phyloP scores from a whole-genome alignment of 2,888 invertebrate species.

The Drosophila tanythrix region DNA sequence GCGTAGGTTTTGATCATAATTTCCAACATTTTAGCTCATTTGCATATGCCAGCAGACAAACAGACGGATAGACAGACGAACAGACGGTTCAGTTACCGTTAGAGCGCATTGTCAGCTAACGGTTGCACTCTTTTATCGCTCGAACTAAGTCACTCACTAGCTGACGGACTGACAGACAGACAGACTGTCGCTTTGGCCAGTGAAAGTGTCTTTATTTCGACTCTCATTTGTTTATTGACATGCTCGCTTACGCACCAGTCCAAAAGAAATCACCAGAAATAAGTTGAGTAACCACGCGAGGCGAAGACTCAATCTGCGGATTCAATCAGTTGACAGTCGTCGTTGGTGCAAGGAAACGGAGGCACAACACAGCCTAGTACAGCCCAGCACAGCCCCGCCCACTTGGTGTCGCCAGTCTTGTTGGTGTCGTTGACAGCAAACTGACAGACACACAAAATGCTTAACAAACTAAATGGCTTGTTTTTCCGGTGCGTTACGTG shows the following conservation, averaged over 20 bases:
- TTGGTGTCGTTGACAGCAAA: conserved; percentile 71
- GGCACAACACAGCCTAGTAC: not conserved
- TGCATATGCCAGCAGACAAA: conserved; percentile 47
- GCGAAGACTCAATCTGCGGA: conserved; percentile 33
- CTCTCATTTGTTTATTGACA: conserved; percentile 48
- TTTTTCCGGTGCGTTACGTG: conserved; percentile 76
- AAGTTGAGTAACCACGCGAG: conserved; percentile 57
- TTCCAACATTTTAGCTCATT: conserved; percentile 37
- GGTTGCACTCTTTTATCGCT: conserved; percentile 44
- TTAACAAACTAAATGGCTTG: conserved; percentile 76
- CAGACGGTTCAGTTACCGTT: conserved; percentile 51
- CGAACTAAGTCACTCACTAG: conserved; percentile 8
- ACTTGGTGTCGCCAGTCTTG: conserved; percentile 33
- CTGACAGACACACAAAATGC: conserved; percentile 51
- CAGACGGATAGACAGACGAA: not conserved
- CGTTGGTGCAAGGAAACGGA: conserved; percentile 44
- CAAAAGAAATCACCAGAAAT: conserved; percentile 2
- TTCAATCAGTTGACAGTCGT: conserved; percentile 48
- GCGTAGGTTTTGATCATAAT: conserved; percentile 42
- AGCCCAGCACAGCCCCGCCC: conserved; percentile 18
- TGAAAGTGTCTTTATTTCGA: conserved; percentile 59
- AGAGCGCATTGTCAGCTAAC: conserved; percentile 69
- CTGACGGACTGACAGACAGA: not conserved
- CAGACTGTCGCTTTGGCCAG: conserved; percentile 17
- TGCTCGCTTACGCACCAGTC: conserved; percentile 57